Conservation (phyloP, 1,140 invertebrate species). For the Meloidogyne exigua region DNA sequence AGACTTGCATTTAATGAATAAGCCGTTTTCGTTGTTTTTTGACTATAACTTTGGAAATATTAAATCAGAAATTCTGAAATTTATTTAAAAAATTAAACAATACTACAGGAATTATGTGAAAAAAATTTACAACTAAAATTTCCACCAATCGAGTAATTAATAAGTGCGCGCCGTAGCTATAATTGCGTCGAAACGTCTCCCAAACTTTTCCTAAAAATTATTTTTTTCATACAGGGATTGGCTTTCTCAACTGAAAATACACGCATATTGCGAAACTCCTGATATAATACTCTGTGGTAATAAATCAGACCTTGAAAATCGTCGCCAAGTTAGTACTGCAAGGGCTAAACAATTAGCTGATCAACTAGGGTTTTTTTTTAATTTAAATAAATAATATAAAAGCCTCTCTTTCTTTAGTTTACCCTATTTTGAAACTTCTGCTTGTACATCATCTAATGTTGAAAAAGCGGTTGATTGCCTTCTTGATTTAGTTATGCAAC, state of each 20-base stretch:
- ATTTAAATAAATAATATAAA: background rate
- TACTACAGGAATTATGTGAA: too few species aligned
- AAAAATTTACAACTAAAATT: too few species aligned
- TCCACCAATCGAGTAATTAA: too few species aligned
- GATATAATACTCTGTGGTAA: conserved; percentile 93
- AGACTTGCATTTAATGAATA: background rate
- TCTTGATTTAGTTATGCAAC: conserved; percentile 62
- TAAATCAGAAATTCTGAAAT: too few species aligned
- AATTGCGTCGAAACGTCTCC: too few species aligned
- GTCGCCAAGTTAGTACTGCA: conserved; percentile 60
- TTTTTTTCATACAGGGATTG: conserved; percentile 73
- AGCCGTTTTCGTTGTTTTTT: too few species aligned
- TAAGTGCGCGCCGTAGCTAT: too few species aligned
- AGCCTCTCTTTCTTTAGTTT: conserved; percentile 40
- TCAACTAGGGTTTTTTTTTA: conserved; percentile 51
- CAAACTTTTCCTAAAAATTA: background rate
- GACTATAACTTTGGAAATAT: too few species aligned
- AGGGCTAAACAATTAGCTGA: conserved; percentile 62
- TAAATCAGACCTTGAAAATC: conserved; percentile 63
- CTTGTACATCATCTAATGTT: conserved; percentile 61
- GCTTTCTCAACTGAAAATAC: conserved; percentile 87
- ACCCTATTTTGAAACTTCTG: conserved; percentile 64
- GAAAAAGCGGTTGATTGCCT: conserved; percentile 63
- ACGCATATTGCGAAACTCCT: conserved; percentile 90
- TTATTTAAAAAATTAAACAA: too few species aligned